phyloP scores from a whole-genome alignment of 2,888 invertebrate species.

The Stenoptilia bipunctidactyla region DNA sequence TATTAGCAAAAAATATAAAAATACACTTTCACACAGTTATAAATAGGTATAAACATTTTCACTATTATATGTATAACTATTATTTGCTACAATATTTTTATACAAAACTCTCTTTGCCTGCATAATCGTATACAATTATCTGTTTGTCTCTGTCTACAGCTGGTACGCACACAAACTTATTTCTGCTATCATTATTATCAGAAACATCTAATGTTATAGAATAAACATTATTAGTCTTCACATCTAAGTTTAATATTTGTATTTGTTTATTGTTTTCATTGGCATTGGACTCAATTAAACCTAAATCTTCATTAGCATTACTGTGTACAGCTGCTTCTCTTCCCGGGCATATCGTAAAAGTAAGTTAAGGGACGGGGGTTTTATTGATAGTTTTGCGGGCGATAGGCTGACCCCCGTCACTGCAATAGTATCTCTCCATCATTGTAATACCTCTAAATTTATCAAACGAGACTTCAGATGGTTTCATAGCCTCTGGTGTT shows the following conservation, averaged over 20 bases:
- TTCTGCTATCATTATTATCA: constrained; percentile 40
- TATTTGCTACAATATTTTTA: neutral
- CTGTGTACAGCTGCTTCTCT: constrained; percentile 35
- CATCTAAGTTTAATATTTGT: constrained; percentile 65
- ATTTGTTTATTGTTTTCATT: constrained; percentile 62
- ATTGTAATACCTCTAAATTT: too few relatives aligned
- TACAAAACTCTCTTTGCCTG: constrained; percentile 62
- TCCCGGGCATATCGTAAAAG: too few relatives aligned
- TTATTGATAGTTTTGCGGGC: too few relatives aligned
- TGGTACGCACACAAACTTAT: constrained; percentile 58
- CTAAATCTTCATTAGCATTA: constrained; percentile 24
- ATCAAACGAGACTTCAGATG: too few relatives aligned
- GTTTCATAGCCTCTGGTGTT: too few relatives aligned
- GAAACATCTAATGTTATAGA: constrained; percentile 61
- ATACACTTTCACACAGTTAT: too few relatives aligned
- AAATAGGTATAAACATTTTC: too few relatives aligned
- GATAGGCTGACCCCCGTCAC: too few relatives aligned
- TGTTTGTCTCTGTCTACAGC: constrained; percentile 41
- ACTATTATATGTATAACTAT: too few relatives aligned
- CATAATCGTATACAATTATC: constrained; percentile 67
- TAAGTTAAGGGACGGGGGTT: too few relatives aligned
- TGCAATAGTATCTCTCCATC: too few relatives aligned
- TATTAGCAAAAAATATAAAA: too few relatives aligned
- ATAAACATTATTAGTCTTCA: constrained; percentile 62
- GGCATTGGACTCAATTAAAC: constrained; percentile 23